phyloP scores from a whole-genome alignment of 2,888 invertebrate species.

The Macrosoma leucophasiata region DNA sequence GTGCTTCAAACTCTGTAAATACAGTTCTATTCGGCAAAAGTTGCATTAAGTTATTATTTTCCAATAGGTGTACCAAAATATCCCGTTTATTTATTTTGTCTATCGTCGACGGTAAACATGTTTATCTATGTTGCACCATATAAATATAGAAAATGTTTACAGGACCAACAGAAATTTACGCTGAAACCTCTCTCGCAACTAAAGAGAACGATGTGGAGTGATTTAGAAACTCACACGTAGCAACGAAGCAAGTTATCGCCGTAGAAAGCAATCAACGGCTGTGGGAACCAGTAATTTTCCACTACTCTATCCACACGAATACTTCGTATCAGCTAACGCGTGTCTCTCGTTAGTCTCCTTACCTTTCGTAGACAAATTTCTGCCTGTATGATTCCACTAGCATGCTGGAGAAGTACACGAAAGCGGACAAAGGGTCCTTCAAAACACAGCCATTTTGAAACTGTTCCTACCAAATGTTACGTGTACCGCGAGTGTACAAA shows the following conservation, averaged over 20 bases:
- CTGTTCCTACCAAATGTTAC: conserved; percentile 69
- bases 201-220: conserved; percentile 51
- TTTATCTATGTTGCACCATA: too few relatives aligned
- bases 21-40: too few relatives aligned
- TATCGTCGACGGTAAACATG: too few relatives aligned
- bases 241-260: conserved; percentile 57
- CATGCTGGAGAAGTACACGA: conserved; percentile 80
- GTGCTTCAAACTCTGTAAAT: too few relatives aligned
- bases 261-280: conserved; percentile 65
- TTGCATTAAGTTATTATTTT: too few relatives aligned
- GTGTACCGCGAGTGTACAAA: conserved; percentile 55
- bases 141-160: too few relatives aligned
- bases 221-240: conserved; percentile 69
- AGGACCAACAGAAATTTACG: too few relatives aligned
- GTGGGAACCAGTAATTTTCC: conserved; percentile 67
- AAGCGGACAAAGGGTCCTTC: conserved; percentile 80
- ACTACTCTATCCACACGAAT: conserved; percentile 37
- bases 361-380: conserved; percentile 79
- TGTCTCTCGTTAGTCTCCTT: conserved; percentile 55
- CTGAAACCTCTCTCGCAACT: conserved; percentile 33
- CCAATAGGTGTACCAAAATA: too few relatives aligned
- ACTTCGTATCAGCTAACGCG: conserved; percentile 34
- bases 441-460: conserved; percentile 85
- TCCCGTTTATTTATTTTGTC: too few relatives aligned
- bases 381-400: conserved; percentile 79